These are phyloP conservation scores for Rhagoletis zephyria DNA, from an alignment of 1,140 invertebrate species.

Conservation along the genomic window DNA sequence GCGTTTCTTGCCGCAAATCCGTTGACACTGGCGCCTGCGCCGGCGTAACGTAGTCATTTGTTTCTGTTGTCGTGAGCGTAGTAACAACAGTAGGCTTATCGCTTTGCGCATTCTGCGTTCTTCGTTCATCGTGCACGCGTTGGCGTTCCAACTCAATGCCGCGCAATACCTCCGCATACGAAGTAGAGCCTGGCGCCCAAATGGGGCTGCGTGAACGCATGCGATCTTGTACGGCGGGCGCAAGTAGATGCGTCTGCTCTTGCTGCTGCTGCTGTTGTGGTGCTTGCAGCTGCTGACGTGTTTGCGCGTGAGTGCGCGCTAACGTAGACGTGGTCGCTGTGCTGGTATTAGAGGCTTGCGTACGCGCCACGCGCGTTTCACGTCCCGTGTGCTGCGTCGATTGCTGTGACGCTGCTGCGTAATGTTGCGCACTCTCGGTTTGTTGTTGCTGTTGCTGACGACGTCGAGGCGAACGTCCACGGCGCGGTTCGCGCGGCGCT, in stretches of 20 bases:
- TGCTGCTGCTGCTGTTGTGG: constrained; percentile 56
- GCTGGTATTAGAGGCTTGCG: background rate
- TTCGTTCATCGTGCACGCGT: constrained; percentile 41
- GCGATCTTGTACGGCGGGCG: constrained; percentile 67
- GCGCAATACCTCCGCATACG: constrained; percentile 84
- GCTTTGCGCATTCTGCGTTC: background rate
- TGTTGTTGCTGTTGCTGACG: constrained; percentile 54
- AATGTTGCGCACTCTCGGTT: background rate
- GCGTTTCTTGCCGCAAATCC: background rate
- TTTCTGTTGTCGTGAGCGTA: background rate
- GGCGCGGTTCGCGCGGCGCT: constrained; percentile 62
- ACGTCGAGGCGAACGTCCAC: constrained; percentile 67
- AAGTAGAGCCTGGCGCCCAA: constrained; percentile 81
- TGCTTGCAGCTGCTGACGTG: constrained; percentile 52
- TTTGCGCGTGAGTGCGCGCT: background rate
- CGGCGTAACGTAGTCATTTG: constrained; percentile 44
- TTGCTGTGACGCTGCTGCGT: background rate
- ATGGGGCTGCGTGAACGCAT: constrained; percentile 81
- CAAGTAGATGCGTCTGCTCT: constrained; percentile 60
- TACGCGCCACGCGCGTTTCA: background rate
- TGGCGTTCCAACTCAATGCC: constrained; percentile 74
- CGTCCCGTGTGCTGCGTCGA: background rate
- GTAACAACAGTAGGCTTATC: background rate
- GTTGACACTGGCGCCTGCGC: constrained; percentile 51
- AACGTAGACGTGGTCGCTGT: background rate